Conservation (phyloP, 2,888 invertebrate genomes). For the Zaprionus obscuricornis region DNA sequence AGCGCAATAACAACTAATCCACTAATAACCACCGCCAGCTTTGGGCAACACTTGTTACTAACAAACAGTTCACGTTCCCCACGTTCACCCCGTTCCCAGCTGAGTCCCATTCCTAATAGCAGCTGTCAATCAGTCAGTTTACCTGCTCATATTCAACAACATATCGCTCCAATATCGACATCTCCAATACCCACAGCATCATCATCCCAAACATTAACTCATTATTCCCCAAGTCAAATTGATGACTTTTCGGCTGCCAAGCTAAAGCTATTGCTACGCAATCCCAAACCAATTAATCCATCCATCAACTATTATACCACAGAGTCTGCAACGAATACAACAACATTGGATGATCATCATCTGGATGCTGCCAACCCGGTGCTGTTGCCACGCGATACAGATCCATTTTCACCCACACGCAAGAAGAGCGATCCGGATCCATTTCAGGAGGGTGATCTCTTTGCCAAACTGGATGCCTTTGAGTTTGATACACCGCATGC, state of each 20-base stretch:
- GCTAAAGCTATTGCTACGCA: conserved; percentile 63
- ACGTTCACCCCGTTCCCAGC: conserved; percentile 31
- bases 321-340: conserved; percentile 52
- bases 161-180: conserved; percentile 27
- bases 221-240: conserved; percentile 25
- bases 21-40: conserved; percentile 62
- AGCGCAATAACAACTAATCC: conserved; percentile 57
- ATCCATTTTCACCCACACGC: conserved; percentile 83
- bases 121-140: conserved; percentile 8
- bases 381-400: conserved; percentile 82
- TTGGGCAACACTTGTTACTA: conserved; percentile 30
- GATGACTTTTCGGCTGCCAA: conserved; percentile 65
- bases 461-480: conserved; percentile 83
- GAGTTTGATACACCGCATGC: conserved; percentile 80
- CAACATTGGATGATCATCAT: conserved; percentile 17
- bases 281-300: conserved; percentile 68
- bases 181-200: conserved; percentile 29
- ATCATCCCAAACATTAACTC: conserved; percentile 21
- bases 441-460: conserved; percentile 86
- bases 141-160: conserved; percentile 18
- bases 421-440: conserved; percentile 89
- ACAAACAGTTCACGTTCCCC: conserved; percentile 17
- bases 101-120: conserved; percentile 35
- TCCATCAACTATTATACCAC: conserved; percentile 76
- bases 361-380: conserved; percentile 80